Percentiles rank a stretch among this genome's conserved stretches.
phyloP scores from a whole-genome alignment of 2,113 vertebrate species.

The Nibea coibor region DNA sequence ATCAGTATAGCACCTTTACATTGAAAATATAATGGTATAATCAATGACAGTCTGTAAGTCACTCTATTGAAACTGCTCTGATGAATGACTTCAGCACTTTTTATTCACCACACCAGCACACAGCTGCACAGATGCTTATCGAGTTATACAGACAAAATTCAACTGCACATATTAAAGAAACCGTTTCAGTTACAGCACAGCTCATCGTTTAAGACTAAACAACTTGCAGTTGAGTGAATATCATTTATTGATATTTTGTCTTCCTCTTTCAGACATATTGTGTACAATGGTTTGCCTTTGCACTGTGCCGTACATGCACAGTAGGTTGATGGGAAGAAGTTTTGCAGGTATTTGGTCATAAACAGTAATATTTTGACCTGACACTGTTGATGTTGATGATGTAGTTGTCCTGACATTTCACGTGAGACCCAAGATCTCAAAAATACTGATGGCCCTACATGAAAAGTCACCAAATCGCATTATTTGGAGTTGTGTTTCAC shows the following conservation, averaged over 20 bases:
- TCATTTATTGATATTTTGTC: not conserved
- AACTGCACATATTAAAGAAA: not conserved
- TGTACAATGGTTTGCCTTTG: not conserved
- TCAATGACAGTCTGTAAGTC: not conserved
- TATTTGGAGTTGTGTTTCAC: no score
- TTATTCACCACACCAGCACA: not conserved
- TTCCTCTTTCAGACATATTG: not conserved
- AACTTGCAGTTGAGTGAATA: not conserved
- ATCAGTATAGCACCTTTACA: not conserved
- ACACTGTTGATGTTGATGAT: not conserved
- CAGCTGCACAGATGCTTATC: slow-evolving; percentile 10
- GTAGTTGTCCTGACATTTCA: not conserved
- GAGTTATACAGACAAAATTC: not conserved
- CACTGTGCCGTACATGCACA: no score
- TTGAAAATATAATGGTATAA: not conserved
- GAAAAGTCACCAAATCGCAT: no score
- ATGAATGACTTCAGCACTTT: not conserved
- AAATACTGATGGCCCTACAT: no score
- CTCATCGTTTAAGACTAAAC: not conserved
- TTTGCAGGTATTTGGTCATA: not conserved
- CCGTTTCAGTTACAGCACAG: not conserved
- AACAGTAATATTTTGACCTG: not conserved
- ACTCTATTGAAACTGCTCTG: not conserved
- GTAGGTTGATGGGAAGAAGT: not conserved
- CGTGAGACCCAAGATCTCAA: not conserved